Conservation (phyloP, 2,797 vertebrate genomes). For the Micromesistius poutassou region DNA sequence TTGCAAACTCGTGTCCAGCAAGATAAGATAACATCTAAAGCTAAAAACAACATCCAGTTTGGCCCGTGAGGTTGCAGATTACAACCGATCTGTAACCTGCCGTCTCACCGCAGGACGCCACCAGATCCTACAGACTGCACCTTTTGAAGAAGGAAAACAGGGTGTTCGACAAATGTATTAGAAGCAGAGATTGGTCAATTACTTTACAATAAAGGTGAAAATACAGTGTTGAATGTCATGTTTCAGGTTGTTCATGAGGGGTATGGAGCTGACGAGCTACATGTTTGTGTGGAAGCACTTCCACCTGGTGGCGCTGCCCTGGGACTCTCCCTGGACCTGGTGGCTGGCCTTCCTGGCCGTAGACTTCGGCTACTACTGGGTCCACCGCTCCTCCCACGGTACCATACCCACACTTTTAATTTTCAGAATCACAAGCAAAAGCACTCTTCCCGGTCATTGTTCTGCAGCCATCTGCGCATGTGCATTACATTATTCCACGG, state of each 20-base stretch:
- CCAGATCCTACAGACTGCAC: not conserved
- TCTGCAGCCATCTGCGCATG: not conserved
- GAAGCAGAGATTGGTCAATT: not conserved
- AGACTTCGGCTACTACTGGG: constrained; percentile 90
- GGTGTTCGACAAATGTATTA: too few species aligned
- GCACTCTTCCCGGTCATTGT: not conserved
- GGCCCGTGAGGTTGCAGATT: too few species aligned
- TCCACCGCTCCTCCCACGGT: constrained; percentile 88
- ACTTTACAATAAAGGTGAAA: too few species aligned
- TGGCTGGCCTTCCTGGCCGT: constrained; percentile 86
- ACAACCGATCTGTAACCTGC: too few species aligned
- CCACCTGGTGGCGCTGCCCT: constrained; percentile 80
- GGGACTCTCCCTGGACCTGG: constrained; percentile 91
- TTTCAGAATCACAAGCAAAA: not conserved
- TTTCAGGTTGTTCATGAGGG: constrained; percentile 76
- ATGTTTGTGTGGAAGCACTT: constrained; percentile 84
- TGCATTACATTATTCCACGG: too few species aligned
- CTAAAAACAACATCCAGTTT: not conserved
- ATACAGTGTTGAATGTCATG: not conserved
- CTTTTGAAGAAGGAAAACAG: too few species aligned
- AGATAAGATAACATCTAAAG: not conserved
- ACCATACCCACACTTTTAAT: constrained; percentile 30
- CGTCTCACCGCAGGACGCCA: too few species aligned
- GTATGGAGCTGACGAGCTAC: constrained; percentile 82
- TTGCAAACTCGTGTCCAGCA: not conserved